phyloP scores from a whole-genome alignment of 2,113 vertebrate genomes.

The Dipodomys ordii region DNA sequence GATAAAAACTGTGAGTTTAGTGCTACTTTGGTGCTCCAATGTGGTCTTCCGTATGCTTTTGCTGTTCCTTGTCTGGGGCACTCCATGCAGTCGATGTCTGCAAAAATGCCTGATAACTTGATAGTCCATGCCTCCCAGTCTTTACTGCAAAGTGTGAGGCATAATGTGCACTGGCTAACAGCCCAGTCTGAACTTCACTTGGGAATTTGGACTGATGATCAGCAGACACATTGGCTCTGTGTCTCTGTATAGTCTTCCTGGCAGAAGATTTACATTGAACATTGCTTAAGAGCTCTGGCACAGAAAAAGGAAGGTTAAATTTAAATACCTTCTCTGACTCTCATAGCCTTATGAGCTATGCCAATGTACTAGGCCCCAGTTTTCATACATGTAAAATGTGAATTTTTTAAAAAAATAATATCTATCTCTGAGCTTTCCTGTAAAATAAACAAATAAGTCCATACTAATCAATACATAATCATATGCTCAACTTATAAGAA shows the following conservation, averaged over 20 bases:
- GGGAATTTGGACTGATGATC: constrained; percentile 28
- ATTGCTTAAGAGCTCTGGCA: constrained; percentile 22
- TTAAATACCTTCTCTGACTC: background rate
- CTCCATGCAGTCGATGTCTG: background rate
- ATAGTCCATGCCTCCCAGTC: constrained; percentile 17
- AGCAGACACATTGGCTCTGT: background rate
- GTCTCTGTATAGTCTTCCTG: constrained; percentile 40
- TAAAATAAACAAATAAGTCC: constrained; percentile 21
- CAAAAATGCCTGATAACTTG: background rate
- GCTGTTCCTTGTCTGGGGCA: background rate
- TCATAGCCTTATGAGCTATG: background rate
- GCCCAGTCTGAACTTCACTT: constrained; percentile 33
- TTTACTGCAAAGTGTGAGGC: constrained; percentile 46
- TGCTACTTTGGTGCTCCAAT: no score
- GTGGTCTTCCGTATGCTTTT: background rate
- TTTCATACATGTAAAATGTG: background rate
- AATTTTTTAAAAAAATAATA: background rate
- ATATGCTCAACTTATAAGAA: background rate
- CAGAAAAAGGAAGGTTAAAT: background rate
- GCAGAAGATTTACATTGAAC: constrained; percentile 14
- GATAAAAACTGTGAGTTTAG: background rate
- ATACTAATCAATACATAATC: background rate
- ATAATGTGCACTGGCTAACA: constrained; percentile 57
- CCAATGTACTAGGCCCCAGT: background rate
- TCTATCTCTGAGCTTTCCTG: background rate